Evolutionary conservation across 2,888 invertebrate genomes (phyloP).

Genomic region (Crepidodera aurea): DNA sequence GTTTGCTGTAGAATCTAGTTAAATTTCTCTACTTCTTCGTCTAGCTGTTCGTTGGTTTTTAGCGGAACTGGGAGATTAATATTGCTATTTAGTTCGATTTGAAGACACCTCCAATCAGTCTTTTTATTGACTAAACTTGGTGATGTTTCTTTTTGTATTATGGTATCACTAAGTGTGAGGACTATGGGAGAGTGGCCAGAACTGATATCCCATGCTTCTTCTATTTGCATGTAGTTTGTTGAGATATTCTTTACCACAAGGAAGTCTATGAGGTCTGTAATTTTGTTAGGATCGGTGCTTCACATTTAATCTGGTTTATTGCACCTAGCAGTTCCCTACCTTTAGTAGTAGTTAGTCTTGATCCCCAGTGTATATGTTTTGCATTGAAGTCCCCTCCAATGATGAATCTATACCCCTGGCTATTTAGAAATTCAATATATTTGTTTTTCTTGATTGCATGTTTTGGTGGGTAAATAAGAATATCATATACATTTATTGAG

Average conservation of each 20-base stretch:
- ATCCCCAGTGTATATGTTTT: constrained; percentile 22
- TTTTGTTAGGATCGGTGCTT: constrained; percentile 14
- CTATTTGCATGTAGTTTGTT: constrained; percentile 24
- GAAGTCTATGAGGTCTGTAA: constrained; percentile 24
- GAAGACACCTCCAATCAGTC: constrained; percentile 15
- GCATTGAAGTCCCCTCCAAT: too few relatives aligned
- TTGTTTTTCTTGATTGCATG: constrained; percentile 16
- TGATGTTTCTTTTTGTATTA: constrained; percentile 10
- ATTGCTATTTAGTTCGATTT: not conserved
- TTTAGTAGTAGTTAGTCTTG: constrained; percentile 17
- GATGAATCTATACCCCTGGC: not conserved
- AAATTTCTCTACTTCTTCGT: too few relatives aligned
- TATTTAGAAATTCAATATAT: constrained; percentile 21
- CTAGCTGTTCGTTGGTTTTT: not conserved
- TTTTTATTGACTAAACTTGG: constrained; percentile 1
- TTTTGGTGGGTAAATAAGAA: too few relatives aligned
- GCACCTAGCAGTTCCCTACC: constrained; percentile 10
- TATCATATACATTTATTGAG: too few relatives aligned
- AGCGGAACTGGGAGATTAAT: constrained; percentile 10
- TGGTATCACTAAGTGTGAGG: constrained; percentile 6
- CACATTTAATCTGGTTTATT: not conserved
- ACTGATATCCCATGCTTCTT: constrained; percentile 26
- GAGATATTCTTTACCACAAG: constrained; percentile 25
- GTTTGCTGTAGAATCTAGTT: not conserved
- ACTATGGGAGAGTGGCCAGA: constrained; percentile 16